These are phyloP conservation scores for Pseudolycoriella hygida DNA, from an alignment of 2,888 invertebrate species.

Conservation along the genomic window DNA sequence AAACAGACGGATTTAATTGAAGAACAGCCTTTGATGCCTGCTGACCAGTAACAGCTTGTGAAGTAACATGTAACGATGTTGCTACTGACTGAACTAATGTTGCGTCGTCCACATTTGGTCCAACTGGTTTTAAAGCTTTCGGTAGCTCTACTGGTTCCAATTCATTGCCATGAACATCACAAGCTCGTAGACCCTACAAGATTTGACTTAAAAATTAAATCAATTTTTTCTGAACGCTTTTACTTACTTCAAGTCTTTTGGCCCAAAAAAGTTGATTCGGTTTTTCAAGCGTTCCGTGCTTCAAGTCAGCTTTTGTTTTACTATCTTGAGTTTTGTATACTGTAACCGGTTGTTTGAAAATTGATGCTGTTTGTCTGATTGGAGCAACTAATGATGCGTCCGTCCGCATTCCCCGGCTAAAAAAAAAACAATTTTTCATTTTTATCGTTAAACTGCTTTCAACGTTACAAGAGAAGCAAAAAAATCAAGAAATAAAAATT, in stretches of 20 bases:
- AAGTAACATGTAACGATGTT: constrained; percentile 82
- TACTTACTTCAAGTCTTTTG: constrained; percentile 42
- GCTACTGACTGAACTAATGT: constrained; percentile 85
- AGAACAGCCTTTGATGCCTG: constrained; percentile 64
- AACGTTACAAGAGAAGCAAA: no score
- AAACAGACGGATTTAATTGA: constrained; percentile 84
- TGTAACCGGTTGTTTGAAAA: constrained; percentile 97
- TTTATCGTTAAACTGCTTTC: no score
- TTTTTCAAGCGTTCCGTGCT: constrained; percentile 76
- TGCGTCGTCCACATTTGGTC: constrained; percentile 72
- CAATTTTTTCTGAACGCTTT: neutral
- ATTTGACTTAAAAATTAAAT: neutral
- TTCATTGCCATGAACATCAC: constrained; percentile 69
- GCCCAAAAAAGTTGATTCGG: constrained; percentile 74
- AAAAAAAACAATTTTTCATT: no score
- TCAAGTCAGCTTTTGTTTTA: constrained; percentile 75
- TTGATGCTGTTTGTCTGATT: constrained; percentile 92
- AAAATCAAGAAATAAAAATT: no score
- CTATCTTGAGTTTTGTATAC: constrained; percentile 84
- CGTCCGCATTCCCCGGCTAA: constrained; percentile 58
- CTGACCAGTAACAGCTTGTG: constrained; percentile 83
- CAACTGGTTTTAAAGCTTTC: constrained; percentile 61
- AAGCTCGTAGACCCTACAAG: constrained; percentile 48
- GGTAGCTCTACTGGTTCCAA: constrained; percentile 75
- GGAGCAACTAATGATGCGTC: constrained; percentile 87